Evolutionary conservation across 2,888 invertebrate genomes (phyloP).

Genomic region (Tetragonisca angustula): DNA sequence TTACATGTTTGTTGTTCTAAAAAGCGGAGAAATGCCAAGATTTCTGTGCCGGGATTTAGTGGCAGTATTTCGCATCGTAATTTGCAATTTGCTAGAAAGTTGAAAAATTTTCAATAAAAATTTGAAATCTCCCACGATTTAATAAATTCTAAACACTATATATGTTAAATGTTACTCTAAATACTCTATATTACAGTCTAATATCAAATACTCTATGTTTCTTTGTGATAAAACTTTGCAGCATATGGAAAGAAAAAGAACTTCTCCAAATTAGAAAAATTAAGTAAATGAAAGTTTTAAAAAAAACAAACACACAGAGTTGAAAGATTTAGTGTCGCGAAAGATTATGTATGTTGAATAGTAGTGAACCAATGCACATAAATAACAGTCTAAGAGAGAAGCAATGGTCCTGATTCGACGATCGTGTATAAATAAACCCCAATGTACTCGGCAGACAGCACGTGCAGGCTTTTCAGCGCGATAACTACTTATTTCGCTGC

Average conservation of each 20-base stretch:
- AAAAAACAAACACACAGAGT: neutral
- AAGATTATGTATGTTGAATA: slow-evolving; percentile 25
- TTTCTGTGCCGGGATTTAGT: slow-evolving; percentile 57
- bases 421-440: slow-evolving; percentile 53
- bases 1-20: slow-evolving; percentile 27
- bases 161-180: too few species aligned
- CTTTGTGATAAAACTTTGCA: neutral
- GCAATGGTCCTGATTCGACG: slow-evolving; percentile 27
- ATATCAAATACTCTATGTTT: neutral
- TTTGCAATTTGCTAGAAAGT: slow-evolving; percentile 2
- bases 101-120: neutral
- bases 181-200: neutral
- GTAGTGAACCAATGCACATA: slow-evolving; percentile 29
- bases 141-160: neutral
- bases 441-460: neutral
- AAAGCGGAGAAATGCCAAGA: slow-evolving; percentile 61
- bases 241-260: neutral
- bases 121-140: neutral
- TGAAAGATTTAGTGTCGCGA: slow-evolving; percentile 9
- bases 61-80: slow-evolving; percentile 11
- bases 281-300: neutral
- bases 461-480: slow-evolving; percentile 6
- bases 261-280: neutral
- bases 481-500: slow-evolving; percentile 40
- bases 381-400: neutral